A percentile compares a stretch with the other conserved stretches of the same genome.
phyloP scores from a whole-genome alignment of 2,113 vertebrate species.

The Diadophis punctatus region DNA sequence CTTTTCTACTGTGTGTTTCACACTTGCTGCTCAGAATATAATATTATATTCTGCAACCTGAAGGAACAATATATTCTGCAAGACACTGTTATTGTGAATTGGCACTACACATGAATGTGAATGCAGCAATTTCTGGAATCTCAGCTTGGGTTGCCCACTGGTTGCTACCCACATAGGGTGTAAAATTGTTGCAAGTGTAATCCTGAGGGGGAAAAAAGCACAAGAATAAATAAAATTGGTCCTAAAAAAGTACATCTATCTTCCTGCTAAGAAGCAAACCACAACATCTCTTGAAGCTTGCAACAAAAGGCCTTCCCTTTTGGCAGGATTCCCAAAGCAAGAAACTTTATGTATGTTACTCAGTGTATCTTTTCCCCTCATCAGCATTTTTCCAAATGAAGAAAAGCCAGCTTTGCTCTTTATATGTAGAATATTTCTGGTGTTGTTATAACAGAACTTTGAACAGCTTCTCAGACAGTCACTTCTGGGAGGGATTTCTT shows the following conservation, averaged over 20 bases:
- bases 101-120: background rate
- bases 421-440: background rate
- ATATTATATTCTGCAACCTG: background rate
- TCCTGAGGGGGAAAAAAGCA: too few species aligned
- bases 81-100: background rate
- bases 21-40: background rate
- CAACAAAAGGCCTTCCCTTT: background rate
- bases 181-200: background rate
- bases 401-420: background rate
- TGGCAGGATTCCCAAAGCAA: background rate
- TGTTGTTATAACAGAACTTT: background rate
- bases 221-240: background rate
- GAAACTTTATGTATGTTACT: background rate
- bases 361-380: background rate
- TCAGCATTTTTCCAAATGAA: background rate
- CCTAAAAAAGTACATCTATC: background rate
- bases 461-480: background rate
- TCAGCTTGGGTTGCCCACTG: background rate
- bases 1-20: background rate
- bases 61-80: background rate
- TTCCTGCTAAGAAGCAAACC: background rate
- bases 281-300: background rate
- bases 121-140: background rate
- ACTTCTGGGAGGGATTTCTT: background rate
- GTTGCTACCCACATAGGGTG: background rate